A percentile compares a stretch with the other conserved stretches of the same genome.
phyloP scores from a whole-genome alignment of 2,113 vertebrate genomes.

The Micromys minutus region DNA sequence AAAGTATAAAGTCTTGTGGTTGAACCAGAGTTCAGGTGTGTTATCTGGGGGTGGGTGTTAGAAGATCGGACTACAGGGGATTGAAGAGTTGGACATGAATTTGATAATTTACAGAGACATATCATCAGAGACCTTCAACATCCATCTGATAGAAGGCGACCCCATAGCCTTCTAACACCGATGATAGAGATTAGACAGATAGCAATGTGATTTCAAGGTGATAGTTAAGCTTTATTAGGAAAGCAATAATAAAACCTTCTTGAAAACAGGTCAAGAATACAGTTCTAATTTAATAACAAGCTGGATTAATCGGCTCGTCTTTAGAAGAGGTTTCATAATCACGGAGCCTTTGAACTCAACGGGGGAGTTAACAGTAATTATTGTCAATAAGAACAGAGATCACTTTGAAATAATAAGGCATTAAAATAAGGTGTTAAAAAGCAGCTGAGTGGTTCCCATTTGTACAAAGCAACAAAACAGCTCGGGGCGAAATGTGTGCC shows the following conservation, averaged over 20 bases:
- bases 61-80: neutral
- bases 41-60: fast-evolving
- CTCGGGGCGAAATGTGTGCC: slow-evolving; percentile 61
- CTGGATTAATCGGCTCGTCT: slow-evolving; percentile 68
- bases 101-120: neutral
- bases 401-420: slow-evolving; percentile 78
- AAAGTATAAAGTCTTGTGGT: neutral
- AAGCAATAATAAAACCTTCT: slow-evolving; percentile 75
- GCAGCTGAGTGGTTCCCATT: slow-evolving; percentile 74
- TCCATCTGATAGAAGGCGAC: neutral
- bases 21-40: too few relatives aligned
- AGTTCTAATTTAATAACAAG: slow-evolving; percentile 77
- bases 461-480: slow-evolving; percentile 73
- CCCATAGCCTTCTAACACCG: slow-evolving; percentile 9
- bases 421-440: slow-evolving; percentile 74
- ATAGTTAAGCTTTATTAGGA: slow-evolving; percentile 75
- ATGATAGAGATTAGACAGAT: slow-evolving; percentile 59
- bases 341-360: slow-evolving; percentile 75
- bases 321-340: slow-evolving; percentile 76
- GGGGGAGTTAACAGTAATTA: slow-evolving; percentile 77
- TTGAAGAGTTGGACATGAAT: neutral
- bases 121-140: slow-evolving; percentile 14
- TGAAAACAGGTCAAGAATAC: slow-evolving; percentile 75
- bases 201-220: slow-evolving; percentile 67
- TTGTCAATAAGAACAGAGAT: slow-evolving; percentile 76